Evolutionary conservation across 2,888 invertebrate genomes (phyloP).

Genomic region (Chloroclystis v-ata): DNA sequence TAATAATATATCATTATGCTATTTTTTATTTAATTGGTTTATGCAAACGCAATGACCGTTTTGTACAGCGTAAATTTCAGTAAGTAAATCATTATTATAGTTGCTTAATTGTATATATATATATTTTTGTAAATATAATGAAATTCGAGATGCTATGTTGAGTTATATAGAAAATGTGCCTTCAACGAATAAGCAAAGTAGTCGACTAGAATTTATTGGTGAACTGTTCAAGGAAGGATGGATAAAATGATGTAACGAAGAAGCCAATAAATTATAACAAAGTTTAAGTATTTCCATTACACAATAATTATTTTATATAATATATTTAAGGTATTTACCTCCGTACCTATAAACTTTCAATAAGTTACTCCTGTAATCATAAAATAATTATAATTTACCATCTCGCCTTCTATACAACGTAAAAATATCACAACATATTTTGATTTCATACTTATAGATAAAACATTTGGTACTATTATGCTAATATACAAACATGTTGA

Average conservation of each 20-base stretch:
- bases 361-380: too few relatives aligned
- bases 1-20: not conserved
- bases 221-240: conserved; percentile 1
- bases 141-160: conserved; percentile 6
- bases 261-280: too few relatives aligned
- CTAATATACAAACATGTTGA: too few relatives aligned
- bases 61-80: conserved; percentile 38
- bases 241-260: not conserved
- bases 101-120: conserved; percentile 16
- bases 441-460: too few relatives aligned
- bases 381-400: too few relatives aligned
- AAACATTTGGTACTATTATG: too few relatives aligned
- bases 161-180: conserved; percentile 16
- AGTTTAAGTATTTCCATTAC: too few relatives aligned
- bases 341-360: too few relatives aligned
- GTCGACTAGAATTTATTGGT: conserved; percentile 5
- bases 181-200: conserved; percentile 7
- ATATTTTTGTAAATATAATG: conserved; percentile 18
- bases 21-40: conserved; percentile 7
- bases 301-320: too few relatives aligned
- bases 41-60: conserved; percentile 31
- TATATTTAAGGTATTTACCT: too few relatives aligned
- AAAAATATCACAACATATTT: too few relatives aligned
- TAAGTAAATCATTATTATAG: conserved; percentile 12
- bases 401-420: too few relatives aligned